Evolutionary conservation across 1,140 invertebrate species (phyloP).

Genomic region (Drosophila orosa): DNA sequence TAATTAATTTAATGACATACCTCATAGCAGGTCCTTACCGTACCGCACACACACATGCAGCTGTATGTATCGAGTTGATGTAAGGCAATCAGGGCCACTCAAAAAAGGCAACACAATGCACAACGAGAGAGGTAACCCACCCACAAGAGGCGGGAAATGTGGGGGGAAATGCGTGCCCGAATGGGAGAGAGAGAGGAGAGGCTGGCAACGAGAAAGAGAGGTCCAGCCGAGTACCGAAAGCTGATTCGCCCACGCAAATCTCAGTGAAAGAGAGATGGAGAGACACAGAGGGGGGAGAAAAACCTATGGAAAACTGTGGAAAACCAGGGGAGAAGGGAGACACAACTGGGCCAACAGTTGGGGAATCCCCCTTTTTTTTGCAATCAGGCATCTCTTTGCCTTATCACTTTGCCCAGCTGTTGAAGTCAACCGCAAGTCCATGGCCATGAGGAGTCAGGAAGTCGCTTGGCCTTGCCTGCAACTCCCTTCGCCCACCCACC

Average conservation of each 20-base stretch:
- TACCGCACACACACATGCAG: not conserved
- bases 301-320: too few species aligned
- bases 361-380: slow-evolving; percentile 1
- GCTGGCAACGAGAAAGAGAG: not conserved
- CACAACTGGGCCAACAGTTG: not conserved
- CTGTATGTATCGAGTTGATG: slow-evolving; percentile 42
- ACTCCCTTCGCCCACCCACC: not conserved
- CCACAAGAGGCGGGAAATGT: slow-evolving; percentile 27
- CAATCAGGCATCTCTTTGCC: slow-evolving; percentile 30
- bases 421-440: slow-evolving; percentile 27
- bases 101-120: slow-evolving; percentile 54
- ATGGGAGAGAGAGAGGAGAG: not conserved
- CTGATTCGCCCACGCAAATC: slow-evolving; percentile 60
- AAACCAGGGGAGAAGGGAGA: too few species aligned
- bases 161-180: slow-evolving; percentile 21
- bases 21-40: slow-evolving; percentile 11
- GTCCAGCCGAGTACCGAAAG: slow-evolving; percentile 26
- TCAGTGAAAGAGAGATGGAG: not conserved
- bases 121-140: slow-evolving; percentile 42
- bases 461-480: slow-evolving; percentile 41
- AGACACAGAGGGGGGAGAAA: not conserved
- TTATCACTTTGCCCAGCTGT: slow-evolving; percentile 46
- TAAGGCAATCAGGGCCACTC: slow-evolving; percentile 55
- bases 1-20: not conserved
- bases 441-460: slow-evolving; percentile 42